phyloP scores from a whole-genome alignment of 1,140 invertebrate species.

The Gerris buenoi region DNA sequence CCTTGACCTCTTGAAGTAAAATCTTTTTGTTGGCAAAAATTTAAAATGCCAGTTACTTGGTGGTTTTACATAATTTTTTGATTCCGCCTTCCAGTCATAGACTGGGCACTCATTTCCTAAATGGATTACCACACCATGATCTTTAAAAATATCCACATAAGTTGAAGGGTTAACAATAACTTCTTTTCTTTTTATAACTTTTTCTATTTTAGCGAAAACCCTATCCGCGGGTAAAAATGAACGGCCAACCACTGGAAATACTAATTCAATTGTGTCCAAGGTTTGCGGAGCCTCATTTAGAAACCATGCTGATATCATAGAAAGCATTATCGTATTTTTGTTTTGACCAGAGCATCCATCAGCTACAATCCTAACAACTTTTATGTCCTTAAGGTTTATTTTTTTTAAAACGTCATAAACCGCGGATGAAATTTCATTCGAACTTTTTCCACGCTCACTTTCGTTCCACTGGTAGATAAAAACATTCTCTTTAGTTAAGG shows the following conservation, averaged over 20 bases:
- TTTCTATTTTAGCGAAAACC: conserved; percentile 26
- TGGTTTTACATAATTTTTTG: background rate
- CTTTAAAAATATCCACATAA: conserved; percentile 13
- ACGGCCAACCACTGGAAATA: conserved; percentile 23
- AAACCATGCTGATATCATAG: conserved; percentile 21
- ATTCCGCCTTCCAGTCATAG: conserved; percentile 13
- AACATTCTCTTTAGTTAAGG: conserved; percentile 21
- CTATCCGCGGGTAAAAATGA: conserved; percentile 24
- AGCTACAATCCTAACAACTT: conserved; percentile 20
- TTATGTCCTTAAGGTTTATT: conserved; percentile 14
- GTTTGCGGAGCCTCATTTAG: conserved; percentile 17
- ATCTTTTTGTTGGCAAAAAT: conserved; percentile 16
- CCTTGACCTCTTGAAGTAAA: conserved; percentile 10
- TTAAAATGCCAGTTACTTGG: conserved; percentile 16
- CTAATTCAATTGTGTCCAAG: conserved; percentile 20
- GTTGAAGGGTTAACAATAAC: conserved; percentile 15
- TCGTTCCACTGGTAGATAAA: conserved; percentile 26
- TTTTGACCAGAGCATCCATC: conserved; percentile 26
- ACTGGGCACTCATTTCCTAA: conserved; percentile 8
- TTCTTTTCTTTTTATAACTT: conserved; percentile 19
- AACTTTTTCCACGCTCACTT: conserved; percentile 22
- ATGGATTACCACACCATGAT: conserved; percentile 12
- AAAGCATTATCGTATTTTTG: conserved; percentile 26
- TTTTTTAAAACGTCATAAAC: conserved; percentile 23
- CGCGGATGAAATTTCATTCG: conserved; percentile 25